Evolutionary conservation across 2,113 vertebrate genomes (phyloP).

Genomic region (Hymenochirus boettgeri): DNA sequence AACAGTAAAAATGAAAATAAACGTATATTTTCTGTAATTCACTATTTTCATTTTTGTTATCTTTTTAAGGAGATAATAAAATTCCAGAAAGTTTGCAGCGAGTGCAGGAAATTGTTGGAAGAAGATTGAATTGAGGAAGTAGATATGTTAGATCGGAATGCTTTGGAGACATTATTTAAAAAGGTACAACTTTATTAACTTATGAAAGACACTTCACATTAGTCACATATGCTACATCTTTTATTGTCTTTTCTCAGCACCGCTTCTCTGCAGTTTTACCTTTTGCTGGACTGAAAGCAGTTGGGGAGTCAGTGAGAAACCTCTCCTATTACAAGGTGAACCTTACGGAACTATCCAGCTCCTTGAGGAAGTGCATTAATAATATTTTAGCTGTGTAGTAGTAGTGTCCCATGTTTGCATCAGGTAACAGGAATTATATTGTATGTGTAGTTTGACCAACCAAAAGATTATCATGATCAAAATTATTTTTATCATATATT

Average conservation of each 20-base stretch:
- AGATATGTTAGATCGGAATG: conserved; percentile 76
- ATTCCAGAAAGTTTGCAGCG: conserved; percentile 83
- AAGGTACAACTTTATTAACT: conserved; percentile 62
- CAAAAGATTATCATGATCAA: too few relatives aligned
- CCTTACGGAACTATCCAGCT: conserved; percentile 87
- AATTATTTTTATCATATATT: neutral
- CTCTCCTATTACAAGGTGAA: conserved; percentile 93
- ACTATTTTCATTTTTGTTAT: too few relatives aligned
- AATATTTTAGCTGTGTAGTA: too few relatives aligned
- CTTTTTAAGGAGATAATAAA: conserved; percentile 58
- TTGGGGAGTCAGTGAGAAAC: conserved; percentile 90
- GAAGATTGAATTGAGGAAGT: conserved; percentile 81
- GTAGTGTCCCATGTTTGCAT: too few relatives aligned
- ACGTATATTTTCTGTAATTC: too few relatives aligned
- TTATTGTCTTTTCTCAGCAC: conserved; percentile 63
- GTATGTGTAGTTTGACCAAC: too few relatives aligned
- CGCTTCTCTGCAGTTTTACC: conserved; percentile 85
- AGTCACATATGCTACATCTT: neutral
- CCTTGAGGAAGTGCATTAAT: conserved; percentile 78
- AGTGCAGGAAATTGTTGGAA: conserved; percentile 72
- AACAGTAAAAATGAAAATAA: too few relatives aligned
- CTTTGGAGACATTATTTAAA: conserved; percentile 75
- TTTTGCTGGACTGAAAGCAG: conserved; percentile 91
- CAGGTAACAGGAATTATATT: too few relatives aligned
- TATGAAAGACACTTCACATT: neutral